Evolutionary conservation across 2,888 invertebrate genomes (phyloP).

Genomic region (Rugalucina vietnamica): DNA sequence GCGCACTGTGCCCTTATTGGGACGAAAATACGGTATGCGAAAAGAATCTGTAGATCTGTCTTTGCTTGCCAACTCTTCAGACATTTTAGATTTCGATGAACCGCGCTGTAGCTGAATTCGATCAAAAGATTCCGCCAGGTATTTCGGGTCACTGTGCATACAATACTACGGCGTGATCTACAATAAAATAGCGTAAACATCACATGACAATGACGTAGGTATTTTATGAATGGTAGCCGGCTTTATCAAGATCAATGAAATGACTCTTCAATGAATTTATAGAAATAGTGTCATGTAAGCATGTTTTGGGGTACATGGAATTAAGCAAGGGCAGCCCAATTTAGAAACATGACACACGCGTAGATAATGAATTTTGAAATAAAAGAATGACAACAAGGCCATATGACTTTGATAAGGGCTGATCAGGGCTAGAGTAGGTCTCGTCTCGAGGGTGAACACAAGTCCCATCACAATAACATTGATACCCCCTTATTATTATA

Average conservation of each 20-base stretch:
- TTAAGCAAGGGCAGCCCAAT: background rate
- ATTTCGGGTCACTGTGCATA: background rate
- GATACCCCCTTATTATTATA: too few relatives aligned
- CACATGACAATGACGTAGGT: conserved; percentile 9
- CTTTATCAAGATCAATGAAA: background rate
- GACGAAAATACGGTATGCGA: too few relatives aligned
- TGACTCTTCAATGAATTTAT: conserved; percentile 7
- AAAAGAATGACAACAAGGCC: too few relatives aligned
- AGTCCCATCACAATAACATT: too few relatives aligned
- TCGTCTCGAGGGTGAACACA: too few relatives aligned
- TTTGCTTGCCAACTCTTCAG: too few relatives aligned
- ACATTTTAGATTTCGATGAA: too few relatives aligned
- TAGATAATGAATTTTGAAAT: conserved; percentile 8
- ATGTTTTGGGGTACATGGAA: background rate
- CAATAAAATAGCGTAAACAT: background rate
- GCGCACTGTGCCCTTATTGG: too few relatives aligned
- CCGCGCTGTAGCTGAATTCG: background rate
- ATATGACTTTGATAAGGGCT: too few relatives aligned
- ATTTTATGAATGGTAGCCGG: background rate
- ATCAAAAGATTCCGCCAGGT: conserved; percentile 9
- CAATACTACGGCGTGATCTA: conserved; percentile 9
- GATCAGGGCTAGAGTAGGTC: too few relatives aligned
- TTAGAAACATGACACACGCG: background rate
- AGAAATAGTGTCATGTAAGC: conserved; percentile 5
- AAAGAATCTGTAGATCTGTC: too few relatives aligned